Evolutionary conservation across 2,113 vertebrate species (phyloP).

Genomic region (Engystomops pustulosus): DNA sequence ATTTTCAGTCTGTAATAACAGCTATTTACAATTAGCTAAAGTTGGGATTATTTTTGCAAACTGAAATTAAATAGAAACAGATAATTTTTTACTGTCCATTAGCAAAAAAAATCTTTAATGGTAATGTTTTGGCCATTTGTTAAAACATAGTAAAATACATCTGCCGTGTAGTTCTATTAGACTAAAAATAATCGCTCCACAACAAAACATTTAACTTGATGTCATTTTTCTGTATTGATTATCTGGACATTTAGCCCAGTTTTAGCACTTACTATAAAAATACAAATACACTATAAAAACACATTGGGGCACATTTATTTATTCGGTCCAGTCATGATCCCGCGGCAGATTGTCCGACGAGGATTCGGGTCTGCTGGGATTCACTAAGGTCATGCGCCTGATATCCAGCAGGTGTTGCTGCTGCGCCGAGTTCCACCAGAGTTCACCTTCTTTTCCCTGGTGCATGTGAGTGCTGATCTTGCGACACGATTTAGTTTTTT

Average conservation of each 20-base stretch:
- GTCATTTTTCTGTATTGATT: background rate
- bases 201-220: background rate
- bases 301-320: no score
- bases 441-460: no score
- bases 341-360: no score
- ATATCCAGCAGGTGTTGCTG: no score
- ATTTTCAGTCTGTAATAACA: slow-evolving; percentile 1
- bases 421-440: no score
- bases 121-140: background rate
- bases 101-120: background rate
- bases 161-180: background rate
- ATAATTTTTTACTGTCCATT: background rate
- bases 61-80: background rate
- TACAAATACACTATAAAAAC: no score
- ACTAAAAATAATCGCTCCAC: background rate
- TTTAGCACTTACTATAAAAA: no score
- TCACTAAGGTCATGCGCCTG: no score
- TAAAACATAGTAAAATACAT: background rate
- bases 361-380: no score
- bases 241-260: background rate
- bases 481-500: no score
- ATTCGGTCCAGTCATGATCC: no score
- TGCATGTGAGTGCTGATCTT: no score
- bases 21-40: background rate
- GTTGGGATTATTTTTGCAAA: background rate